Base-by-base conservation (phyloP, 2,797 vertebrate species). In the Synanceia verrucosa region DNA sequence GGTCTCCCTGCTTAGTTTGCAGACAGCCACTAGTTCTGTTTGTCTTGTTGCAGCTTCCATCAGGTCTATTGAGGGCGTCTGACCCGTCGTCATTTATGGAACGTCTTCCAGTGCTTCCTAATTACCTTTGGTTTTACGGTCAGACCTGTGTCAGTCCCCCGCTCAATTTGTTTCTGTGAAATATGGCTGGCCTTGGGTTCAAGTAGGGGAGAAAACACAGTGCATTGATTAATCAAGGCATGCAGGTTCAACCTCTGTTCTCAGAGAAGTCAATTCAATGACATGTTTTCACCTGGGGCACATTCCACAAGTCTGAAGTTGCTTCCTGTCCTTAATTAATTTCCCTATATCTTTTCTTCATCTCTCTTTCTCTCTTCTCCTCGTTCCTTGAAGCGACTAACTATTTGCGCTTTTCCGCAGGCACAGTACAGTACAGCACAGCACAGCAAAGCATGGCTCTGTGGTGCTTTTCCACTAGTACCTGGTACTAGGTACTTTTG, bases 181-280 rank as follows among this genome's bases (percentile, higher is more conserved):
- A 94, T 93, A 93, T 92, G 89, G 88, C 88, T 74, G 90, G 90
- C 91, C 92, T 92, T 91, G 85, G 89, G 90, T 91, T 91, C 86
- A 91, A 91, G 90, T 87, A 89, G 82, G 86, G 83, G 86, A 90
- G 91, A 93, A 92, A 93, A 90, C 87, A 87, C 70, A 16, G 77
- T 69, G 64, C 83, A 92, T 91, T 93, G 91, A 94, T 94, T 92
- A 93, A 91, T 92, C 90, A 89, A 92, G 89, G 85, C 88, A 67
- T 39, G 83, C 81, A 75, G 87, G 85, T 87, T 81, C 82, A 83
- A 81, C 89, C 81, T 86, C 84, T 85, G 79, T 86, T 92, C 87
- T 79, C 70, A 14, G 47, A 66, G 72, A 86, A 88, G 90, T 91
- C 89, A 88, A 90, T 94, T 79, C 88, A 87, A 91, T 89, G 92